Evolutionary conservation across 2,888 invertebrate genomes (phyloP).

Genomic region (Suillia variegata): DNA sequence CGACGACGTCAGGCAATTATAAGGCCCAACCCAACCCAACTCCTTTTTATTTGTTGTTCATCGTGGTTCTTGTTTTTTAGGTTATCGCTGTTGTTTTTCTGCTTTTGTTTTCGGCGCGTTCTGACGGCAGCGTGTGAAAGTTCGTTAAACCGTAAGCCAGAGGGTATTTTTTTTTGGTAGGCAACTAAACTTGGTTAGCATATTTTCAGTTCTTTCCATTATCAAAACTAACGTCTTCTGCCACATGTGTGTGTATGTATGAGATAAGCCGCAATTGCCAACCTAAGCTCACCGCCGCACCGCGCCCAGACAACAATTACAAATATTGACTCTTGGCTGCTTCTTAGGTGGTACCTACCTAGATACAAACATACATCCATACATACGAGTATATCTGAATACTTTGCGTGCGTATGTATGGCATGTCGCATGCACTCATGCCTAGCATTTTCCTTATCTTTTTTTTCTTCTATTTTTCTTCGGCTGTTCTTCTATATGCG

Average conservation of each 20-base stretch:
- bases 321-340: conserved; percentile 8
- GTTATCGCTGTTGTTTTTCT: no score
- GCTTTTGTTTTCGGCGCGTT: neutral
- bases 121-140: conserved; percentile 10
- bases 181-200: neutral
- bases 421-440: conserved; percentile 1
- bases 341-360: conserved; percentile 14
- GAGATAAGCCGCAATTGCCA: neutral
- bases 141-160: conserved; percentile 1
- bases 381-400: neutral
- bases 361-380: neutral
- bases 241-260: conserved; percentile 8
- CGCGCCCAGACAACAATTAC: conserved; percentile 6
- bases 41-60: conserved; percentile 1
- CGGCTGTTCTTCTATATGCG: no score
- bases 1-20: conserved; percentile 13
- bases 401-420: neutral
- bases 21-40: conserved; percentile 16
- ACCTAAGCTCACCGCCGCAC: neutral
- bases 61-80: no score
- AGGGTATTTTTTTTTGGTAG: no score
- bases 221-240: conserved; percentile 2
- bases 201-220: conserved; percentile 1
- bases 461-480: no score
- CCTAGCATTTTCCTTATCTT: neutral